Evolutionary conservation across 2,888 invertebrate genomes (phyloP).

Genomic region (Thyatira batis): DNA sequence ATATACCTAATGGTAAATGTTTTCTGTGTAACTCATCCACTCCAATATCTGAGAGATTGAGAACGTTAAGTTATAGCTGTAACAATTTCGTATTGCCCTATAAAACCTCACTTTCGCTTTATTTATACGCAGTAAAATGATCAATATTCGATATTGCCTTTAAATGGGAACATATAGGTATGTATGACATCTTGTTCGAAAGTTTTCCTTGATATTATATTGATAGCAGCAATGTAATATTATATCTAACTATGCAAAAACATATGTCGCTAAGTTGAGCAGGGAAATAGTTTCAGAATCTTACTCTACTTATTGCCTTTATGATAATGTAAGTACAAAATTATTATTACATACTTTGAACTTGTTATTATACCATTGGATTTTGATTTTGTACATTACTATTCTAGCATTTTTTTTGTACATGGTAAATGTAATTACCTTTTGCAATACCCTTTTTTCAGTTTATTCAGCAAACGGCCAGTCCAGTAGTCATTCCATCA

Average conservation of each 20-base stretch:
- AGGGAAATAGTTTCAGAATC: background rate
- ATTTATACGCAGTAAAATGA: conserved; percentile 79
- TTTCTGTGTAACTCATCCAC: conserved; percentile 72
- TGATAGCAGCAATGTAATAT: conserved; percentile 10
- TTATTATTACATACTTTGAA: background rate
- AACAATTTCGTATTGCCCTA: conserved; percentile 78
- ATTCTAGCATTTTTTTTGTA: too few relatives aligned
- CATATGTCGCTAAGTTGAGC: conserved; percentile 13
- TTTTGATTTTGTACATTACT: too few relatives aligned
- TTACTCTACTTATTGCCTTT: too few relatives aligned
- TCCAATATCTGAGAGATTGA: conserved; percentile 74
- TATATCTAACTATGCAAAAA: conserved; percentile 10
- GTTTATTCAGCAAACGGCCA: conserved; percentile 40
- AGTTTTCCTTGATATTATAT: conserved; percentile 20
- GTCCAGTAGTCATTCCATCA: conserved; percentile 55
- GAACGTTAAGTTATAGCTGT: conserved; percentile 73
- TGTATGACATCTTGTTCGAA: conserved; percentile 25
- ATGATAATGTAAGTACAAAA: background rate
- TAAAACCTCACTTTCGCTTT: conserved; percentile 78
- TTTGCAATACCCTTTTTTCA: conserved; percentile 11
- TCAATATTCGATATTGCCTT: conserved; percentile 74
- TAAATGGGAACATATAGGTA: conserved; percentile 44
- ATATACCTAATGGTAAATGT: conserved; percentile 58
- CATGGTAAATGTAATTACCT: too few relatives aligned
- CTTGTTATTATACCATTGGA: background rate